phyloP scores from a whole-genome alignment of 2,113 vertebrate species.

The Talpa occidentalis region DNA sequence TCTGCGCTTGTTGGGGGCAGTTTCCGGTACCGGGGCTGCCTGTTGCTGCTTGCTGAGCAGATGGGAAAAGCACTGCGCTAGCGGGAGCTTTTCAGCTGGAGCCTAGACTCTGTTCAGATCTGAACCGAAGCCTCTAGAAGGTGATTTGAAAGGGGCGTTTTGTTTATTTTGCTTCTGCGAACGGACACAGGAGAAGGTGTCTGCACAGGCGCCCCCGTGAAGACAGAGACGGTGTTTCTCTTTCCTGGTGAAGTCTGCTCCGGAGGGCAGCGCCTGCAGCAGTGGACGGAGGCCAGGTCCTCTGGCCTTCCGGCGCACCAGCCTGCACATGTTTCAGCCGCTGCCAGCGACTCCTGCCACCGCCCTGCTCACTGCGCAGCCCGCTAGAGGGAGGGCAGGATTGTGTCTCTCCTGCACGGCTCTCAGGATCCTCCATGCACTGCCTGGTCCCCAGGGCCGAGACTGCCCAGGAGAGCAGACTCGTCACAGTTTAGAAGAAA shows the following conservation, averaged over 20 bases:
- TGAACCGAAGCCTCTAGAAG: background rate
- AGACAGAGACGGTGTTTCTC: background rate
- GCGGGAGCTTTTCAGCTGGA: background rate
- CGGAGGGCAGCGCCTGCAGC: accelerated
- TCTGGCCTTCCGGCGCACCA: background rate
- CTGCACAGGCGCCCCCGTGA: background rate
- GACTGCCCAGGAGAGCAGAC: background rate
- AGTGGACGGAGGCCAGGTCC: background rate
- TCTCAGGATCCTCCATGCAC: accelerated
- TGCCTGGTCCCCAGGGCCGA: background rate
- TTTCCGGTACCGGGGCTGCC: no score
- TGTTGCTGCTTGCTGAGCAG: no score
- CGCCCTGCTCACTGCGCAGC: background rate
- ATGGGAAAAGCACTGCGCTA: no score
- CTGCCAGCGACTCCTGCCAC: no score
- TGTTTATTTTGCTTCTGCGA: background rate
- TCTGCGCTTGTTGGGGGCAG: no score
- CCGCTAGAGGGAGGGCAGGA: accelerated
- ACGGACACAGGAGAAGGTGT: background rate
- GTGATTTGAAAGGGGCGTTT: background rate
- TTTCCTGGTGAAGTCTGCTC: background rate
- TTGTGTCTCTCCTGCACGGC: accelerated
- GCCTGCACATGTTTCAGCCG: background rate
- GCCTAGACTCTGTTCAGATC: accelerated
- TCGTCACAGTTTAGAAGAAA: background rate